Base-by-base conservation (phyloP, 2,888 invertebrate genomes). In the Lymantria dispar region DNA sequence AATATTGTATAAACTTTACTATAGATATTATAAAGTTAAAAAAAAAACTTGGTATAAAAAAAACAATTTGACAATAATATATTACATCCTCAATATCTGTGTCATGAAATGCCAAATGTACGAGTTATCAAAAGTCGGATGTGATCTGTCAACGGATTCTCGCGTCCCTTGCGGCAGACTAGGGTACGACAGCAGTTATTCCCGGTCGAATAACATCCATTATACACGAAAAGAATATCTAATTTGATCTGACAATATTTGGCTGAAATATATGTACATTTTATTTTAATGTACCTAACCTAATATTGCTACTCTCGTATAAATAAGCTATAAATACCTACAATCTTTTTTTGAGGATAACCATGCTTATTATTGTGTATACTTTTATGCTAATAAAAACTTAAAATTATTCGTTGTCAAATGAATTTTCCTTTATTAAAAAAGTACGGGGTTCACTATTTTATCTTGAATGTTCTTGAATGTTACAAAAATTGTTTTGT, bases 71-170 rank as follows among this genome's bases (percentile, higher is more conserved):
- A 40, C 14, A 12, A 40, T 14, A 40, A 40, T 40, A 40, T 14
- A 40, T 40, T 12, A 40, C 40, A 40, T 40, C 8, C 14, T 14
- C 14, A 40, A 40, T 14, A 40, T 40, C 13, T 8, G 40, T 40
- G 15, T 40, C 12, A 40, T 40, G 40, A 40, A 10, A 40, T 40
- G 13, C 8, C 40, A 40, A 40, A 40, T 40, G 40, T 40, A 40
- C 9, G n/a, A 40, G 40, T 40, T 37, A 45, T 37, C 15, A 45
- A 45, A 45, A 45, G 43, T 41, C 45, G 41, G 45, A 49, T 45
- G 49, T 45, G 41, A 45, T 42, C 45, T 49, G 49, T 49, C 45
- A 45, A 14, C 36, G 36, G 11, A 33, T 13, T 13, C 45, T 45
- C 45, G 33, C 36, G 22, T 41, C 49, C 39, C 36, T 36, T 33